phyloP scores from a whole-genome alignment of 92 coral and sea anemone genomes.

The Plumapathes pennacea region DNA sequence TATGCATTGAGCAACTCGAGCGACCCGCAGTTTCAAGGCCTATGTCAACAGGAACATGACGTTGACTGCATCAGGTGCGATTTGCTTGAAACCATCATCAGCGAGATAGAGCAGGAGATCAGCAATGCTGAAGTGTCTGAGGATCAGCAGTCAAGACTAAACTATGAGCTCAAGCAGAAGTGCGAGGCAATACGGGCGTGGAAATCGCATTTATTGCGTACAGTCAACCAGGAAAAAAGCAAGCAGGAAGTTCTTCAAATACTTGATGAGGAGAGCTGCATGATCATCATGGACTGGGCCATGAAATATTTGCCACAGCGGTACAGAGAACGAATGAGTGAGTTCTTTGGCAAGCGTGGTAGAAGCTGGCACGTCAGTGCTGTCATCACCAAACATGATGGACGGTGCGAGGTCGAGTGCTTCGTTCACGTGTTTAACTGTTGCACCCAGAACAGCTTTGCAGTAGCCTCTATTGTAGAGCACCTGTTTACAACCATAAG shows the following conservation, averaged over 20 bases:
- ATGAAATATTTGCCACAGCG: constrained; percentile 37
- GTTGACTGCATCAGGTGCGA: too few species aligned
- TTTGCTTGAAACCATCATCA: too few species aligned
- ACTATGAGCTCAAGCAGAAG: too few species aligned
- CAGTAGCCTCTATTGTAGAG: constrained; percentile 43
- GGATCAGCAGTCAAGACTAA: too few species aligned
- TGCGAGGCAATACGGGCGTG: constrained; percentile 1
- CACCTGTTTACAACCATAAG: constrained; percentile 12
- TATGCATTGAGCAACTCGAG: too few species aligned
- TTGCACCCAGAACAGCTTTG: constrained; percentile 52
- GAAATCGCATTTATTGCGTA: constrained; percentile 36
- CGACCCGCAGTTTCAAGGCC: too few species aligned
- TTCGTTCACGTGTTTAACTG: constrained; percentile 35
- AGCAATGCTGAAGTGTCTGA: too few species aligned
- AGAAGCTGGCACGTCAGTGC: constrained; percentile 19
- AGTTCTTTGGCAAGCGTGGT: constrained; percentile 10
- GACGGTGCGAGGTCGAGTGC: constrained; percentile 27
- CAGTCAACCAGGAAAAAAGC: constrained; percentile 39
- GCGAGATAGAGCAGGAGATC: too few species aligned
- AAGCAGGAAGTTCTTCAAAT: constrained; percentile 24
- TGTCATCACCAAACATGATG: constrained; percentile 10
- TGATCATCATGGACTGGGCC: constrained; percentile 47
- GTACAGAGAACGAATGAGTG: constrained; percentile 12
- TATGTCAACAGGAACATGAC: too few species aligned
- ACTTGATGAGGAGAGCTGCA: constrained; percentile 19